Base-by-base conservation (phyloP, 2,113 vertebrate species). In the Xerus inauris region DNA sequence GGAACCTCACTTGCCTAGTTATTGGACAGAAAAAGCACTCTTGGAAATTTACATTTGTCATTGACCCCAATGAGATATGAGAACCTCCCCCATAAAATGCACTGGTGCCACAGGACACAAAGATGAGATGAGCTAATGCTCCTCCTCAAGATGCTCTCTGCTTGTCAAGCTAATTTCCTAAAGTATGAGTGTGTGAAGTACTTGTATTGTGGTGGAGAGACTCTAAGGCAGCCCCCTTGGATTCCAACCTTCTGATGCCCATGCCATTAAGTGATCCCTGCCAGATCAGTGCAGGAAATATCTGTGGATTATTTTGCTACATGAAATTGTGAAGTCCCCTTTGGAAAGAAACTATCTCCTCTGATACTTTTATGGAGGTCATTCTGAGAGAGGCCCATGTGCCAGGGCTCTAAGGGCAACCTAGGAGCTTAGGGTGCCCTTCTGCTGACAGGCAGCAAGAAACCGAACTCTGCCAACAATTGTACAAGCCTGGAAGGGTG, bases 401-500 rank as follows among this genome's bases (percentile, higher is more conserved):
- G 13, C 51, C 38, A 64, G 45, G 49, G 8, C 10, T 5, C 65
- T 54, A 57, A 64, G 24, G 24, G 8, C 6, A 47, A 40, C 7
- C 73, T 73, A 7, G 67, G 59, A 71, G 35, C 83, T 24, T 17
- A 57, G 5, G 14, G 13, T 42, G 20, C 38, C 8, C 9, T 72
- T 81, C 38, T 35, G 30, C 38, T 20, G 9, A 40, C 35, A 57
- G 59, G 9, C 47, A n/a, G 7, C 4, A n/a, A 77, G 42, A n/a
- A 57, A 16, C 17, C 11, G 24, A 84, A 54, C 32, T 67, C 38
- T 51, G 24, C 14, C 45, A 38, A 51, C 8, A 20, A 10, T 3
- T 20, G 5, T 0, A 3, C 4, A 9, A n/a, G 6, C 57, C 32
- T 51, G 19, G 32, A 24, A 14, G 3, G 8, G 24, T 9, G 1